These are phyloP conservation scores for Mamestra configurata DNA, from an alignment of 1,140 invertebrate genomes.

Conservation along the genomic window DNA sequence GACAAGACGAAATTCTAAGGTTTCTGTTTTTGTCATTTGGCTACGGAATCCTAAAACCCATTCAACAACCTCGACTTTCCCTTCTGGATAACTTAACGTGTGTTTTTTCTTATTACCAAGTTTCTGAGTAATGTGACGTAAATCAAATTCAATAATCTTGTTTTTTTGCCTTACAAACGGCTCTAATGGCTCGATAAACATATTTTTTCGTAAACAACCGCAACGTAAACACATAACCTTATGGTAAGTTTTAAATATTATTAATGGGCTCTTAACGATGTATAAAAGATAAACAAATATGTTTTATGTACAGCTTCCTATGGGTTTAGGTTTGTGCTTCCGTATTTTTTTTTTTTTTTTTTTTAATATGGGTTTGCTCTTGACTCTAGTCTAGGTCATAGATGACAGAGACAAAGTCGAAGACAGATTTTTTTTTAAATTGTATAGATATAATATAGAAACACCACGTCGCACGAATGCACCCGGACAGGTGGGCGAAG, in stretches of 20 bases:
- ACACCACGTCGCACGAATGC: too few species aligned
- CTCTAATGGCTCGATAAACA: conserved; percentile 16
- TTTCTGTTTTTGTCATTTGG: too few species aligned
- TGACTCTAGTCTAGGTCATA: too few species aligned
- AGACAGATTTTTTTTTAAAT: too few species aligned
- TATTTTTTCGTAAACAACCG: conserved; percentile 37
- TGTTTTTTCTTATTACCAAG: neutral
- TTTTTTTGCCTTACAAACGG: conserved; percentile 12
- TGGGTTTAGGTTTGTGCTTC: neutral
- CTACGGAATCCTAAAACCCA: too few species aligned
- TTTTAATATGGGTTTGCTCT: too few species aligned
- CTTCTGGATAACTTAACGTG: neutral
- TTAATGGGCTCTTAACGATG: conserved; percentile 26
- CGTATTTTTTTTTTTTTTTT: too few species aligned
- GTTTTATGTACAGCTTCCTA: conserved; percentile 7
- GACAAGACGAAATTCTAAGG: too few species aligned
- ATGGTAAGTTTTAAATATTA: conserved; percentile 4
- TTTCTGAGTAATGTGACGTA: conserved; percentile 7
- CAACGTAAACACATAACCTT: conserved; percentile 15
- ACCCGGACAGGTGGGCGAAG: too few species aligned
- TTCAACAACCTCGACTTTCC: neutral
- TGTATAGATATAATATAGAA: too few species aligned
- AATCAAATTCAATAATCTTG: neutral
- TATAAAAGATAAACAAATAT: neutral
- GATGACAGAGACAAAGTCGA: too few species aligned